Conservation (phyloP, 2,888 invertebrate species). For the Rhyacophila evoluta region DNA sequence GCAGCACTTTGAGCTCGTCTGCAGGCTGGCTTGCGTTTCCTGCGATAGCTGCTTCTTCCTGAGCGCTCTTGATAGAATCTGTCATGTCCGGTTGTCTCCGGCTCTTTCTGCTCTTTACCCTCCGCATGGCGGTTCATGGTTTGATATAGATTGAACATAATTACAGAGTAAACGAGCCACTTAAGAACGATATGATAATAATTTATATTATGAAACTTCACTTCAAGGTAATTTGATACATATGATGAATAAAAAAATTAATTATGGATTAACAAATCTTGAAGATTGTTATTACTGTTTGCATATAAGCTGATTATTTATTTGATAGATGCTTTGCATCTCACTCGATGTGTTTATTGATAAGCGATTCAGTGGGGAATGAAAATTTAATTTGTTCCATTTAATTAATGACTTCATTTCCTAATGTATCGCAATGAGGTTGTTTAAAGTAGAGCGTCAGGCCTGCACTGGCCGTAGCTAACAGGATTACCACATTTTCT, state of each 20-base stretch:
- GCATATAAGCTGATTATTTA: neutral
- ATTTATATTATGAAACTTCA: too few species aligned
- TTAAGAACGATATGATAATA: too few species aligned
- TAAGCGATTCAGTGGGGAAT: constrained; percentile 1
- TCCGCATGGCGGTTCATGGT: constrained; percentile 74
- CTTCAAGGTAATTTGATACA: too few species aligned
- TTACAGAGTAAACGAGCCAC: constrained; percentile 51
- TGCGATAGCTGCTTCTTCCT: constrained; percentile 67
- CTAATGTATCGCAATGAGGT: constrained; percentile 27
- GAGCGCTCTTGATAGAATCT: constrained; percentile 81
- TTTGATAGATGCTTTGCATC: neutral
- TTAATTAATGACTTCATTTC: constrained; percentile 35
- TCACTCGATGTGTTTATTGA: neutral
- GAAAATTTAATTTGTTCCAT: constrained; percentile 31
- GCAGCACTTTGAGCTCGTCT: constrained; percentile 77
- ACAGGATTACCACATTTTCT: constrained; percentile 37
- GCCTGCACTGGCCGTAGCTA: constrained; percentile 33
- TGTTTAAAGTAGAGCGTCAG: constrained; percentile 30
- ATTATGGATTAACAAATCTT: too few species aligned
- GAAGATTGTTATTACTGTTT: too few species aligned
- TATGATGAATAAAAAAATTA: too few species aligned
- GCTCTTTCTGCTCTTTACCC: constrained; percentile 67
- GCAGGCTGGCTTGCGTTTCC: constrained; percentile 72
- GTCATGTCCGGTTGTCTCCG: constrained; percentile 83
- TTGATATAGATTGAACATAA: constrained; percentile 84